Base-by-base conservation (phyloP, 2,113 vertebrate species). In the Pycnonotus jocosus region DNA sequence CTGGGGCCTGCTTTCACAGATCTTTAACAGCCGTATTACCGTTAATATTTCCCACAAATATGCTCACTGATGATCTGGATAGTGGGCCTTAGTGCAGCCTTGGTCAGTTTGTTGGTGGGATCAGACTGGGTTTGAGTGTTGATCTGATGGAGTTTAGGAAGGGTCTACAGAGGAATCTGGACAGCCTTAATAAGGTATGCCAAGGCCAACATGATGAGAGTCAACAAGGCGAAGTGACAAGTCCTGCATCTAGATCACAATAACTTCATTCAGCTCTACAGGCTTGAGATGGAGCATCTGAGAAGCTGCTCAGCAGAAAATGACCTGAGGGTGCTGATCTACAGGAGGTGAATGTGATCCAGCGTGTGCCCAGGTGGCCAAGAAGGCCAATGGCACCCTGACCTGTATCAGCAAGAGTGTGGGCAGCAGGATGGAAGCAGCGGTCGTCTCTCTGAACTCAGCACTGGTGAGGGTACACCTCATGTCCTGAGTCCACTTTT, bases 201-300 rank as follows among this genome's bases (percentile, higher is more conserved):
- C 54, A 69, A 69, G 37, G 54, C 45, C 21, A 27, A 31, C 31
- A 58, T 3, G 2, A 22, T 51, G 33, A 69, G 18, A 10, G 38
- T 51, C 38, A 60, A 51, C 33, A 60, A 28, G 25, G 25, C 44
- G 37, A 76, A 58, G n/a, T 12, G 15, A 8, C 0, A 0, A 37
- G 20, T 57, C 47, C 31, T 68, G 14, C 38, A 61, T 38, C 25
- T n/a, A 17, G 5, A 16, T 40, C 30, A 35, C 28, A 74, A 21
- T 33, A 88, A 40, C 12, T 6, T 27, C 38, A 47, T 22, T 45
- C 20, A 69, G 15, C 9, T 20, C 21, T 31, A 61, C 25, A 31
- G 25, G 21, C 24, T 50, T 42, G 15, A 30, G 5, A 30, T 13
- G 12, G 48, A 54, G 27, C 16, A 31, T 11, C 44, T 50, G 42